phyloP scores from a whole-genome alignment of 1,140 invertebrate species.

The Helicoverpa armigera region DNA sequence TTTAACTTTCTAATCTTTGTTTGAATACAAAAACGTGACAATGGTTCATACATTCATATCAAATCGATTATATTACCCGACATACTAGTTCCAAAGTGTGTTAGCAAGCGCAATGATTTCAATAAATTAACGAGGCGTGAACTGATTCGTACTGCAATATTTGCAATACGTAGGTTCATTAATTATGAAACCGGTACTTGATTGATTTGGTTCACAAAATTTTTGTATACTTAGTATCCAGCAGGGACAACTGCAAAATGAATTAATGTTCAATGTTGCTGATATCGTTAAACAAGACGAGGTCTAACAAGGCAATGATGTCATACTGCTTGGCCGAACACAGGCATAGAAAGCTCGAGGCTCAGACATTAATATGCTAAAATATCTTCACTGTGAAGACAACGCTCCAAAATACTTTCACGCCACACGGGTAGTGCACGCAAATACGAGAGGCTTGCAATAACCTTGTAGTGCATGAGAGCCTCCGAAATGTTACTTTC shows the following conservation, averaged over 20 bases:
- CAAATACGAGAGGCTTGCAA: constrained; percentile 70
- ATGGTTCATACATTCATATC: constrained; percentile 53
- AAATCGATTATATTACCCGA: constrained; percentile 54
- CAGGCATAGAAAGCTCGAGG: constrained; percentile 77
- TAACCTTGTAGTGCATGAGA: constrained; percentile 67
- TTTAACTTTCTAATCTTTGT: constrained; percentile 63
- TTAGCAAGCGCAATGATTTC: constrained; percentile 54
- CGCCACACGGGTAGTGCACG: constrained; percentile 75
- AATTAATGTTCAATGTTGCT: constrained; percentile 34
- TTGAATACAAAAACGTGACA: constrained; percentile 62
- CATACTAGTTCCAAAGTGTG: constrained; percentile 53
- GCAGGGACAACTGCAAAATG: background rate
- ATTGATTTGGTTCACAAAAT: constrained; percentile 47
- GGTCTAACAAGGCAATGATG: constrained; percentile 50
- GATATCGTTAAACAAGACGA: constrained; percentile 42
- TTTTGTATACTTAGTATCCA: background rate
- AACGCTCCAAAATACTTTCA: constrained; percentile 83
- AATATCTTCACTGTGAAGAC: constrained; percentile 77
- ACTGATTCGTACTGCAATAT: constrained; percentile 57
- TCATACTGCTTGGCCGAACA: constrained; percentile 59
- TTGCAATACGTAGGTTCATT: constrained; percentile 55
- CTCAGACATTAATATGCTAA: constrained; percentile 81
- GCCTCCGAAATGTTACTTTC: constrained; percentile 64
- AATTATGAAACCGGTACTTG: constrained; percentile 57
- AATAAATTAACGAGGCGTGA: constrained; percentile 57